Evolutionary conservation across 2,888 invertebrate species (phyloP), one percentile per base, ranked within the genome.

Genomic region (Drosophila flavopinicola): DNA sequence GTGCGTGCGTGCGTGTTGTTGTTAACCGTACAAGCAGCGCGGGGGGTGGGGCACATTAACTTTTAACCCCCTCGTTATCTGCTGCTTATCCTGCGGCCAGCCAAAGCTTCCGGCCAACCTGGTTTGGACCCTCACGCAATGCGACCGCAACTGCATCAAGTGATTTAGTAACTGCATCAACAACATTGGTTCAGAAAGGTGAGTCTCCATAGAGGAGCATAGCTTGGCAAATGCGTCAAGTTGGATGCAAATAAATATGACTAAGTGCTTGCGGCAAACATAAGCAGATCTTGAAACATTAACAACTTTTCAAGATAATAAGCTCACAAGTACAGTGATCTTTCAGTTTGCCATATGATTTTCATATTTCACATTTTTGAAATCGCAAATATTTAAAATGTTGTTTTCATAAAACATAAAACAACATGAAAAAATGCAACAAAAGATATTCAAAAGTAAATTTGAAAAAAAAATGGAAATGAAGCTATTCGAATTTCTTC

Each of bases 91-190:
- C 57, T 79, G 78, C 38, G 78, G 84, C 68, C 58, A 75, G 56
- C 51, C 58, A 41, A 64, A 54, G 57, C 56, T 77, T 83, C 80
- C 80, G 84, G 70, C 53, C 63, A 56, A 48, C 23, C 29, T 33
- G 9, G 11, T 27, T 53, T 24, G 25, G 25, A 11, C 49, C 41
- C 37, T 11, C 38, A 58, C 35, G 38, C 42, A 48, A 75, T 79
- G 75, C 65, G 75, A 67, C 66, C 78, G 66, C 84, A 80, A 75
- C 29, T 66, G 64, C 65, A 69, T 72, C 74, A 54, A 35, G 48
- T 23, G 20, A 32, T 10, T 20, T 11, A 30, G 32, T 35, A 37
- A 27, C 17, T 29, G 38, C 27, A 39, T 9, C 30, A 53, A 32
- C 39, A 20, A 15, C 57, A 42, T 29, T 27, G 15, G 20, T 23